phyloP scores from a whole-genome alignment of 2,888 invertebrate species.

The Eudemis profundana region DNA sequence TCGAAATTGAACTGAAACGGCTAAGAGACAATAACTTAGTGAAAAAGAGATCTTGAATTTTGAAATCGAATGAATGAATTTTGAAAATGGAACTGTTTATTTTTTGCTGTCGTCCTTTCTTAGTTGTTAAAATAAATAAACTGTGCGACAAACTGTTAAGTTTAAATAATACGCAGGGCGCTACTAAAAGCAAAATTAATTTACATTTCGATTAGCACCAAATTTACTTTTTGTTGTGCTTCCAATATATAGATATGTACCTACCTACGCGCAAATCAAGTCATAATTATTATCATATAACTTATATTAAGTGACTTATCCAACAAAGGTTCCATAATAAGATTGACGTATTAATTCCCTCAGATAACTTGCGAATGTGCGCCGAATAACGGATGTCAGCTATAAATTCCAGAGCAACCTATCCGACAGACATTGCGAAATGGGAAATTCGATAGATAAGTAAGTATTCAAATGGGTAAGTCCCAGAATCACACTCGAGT shows the following conservation, averaged over 20 bases:
- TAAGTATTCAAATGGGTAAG: constrained; percentile 53
- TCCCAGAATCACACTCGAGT: background rate
- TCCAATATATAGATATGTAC: background rate
- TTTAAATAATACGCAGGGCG: background rate
- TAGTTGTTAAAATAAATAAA: constrained; percentile 2
- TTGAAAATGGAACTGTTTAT: background rate
- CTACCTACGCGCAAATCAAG: background rate
- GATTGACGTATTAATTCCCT: constrained; percentile 6
- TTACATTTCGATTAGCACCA: background rate
- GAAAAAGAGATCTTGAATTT: too few species aligned
- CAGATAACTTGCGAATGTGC: constrained; percentile 26
- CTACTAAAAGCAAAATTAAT: background rate
- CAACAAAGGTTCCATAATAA: constrained; percentile 7
- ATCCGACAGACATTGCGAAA: constrained; percentile 26
- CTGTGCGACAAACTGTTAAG: background rate
- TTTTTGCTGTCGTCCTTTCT: background rate
- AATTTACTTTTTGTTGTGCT: background rate
- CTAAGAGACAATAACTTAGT: background rate
- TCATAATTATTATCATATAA: background rate
- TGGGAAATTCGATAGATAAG: constrained; percentile 49
- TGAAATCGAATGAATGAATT: background rate
- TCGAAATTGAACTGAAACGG: background rate
- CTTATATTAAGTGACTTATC: constrained; percentile 17
- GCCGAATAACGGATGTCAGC: constrained; percentile 38
- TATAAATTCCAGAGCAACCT: constrained; percentile 48